Evolutionary conservation across 53 echinoderm and acorn worm genomes (phyloP), one percentile per base, ranked within the genome.

Genomic region (Echinarachnius parma): DNA sequence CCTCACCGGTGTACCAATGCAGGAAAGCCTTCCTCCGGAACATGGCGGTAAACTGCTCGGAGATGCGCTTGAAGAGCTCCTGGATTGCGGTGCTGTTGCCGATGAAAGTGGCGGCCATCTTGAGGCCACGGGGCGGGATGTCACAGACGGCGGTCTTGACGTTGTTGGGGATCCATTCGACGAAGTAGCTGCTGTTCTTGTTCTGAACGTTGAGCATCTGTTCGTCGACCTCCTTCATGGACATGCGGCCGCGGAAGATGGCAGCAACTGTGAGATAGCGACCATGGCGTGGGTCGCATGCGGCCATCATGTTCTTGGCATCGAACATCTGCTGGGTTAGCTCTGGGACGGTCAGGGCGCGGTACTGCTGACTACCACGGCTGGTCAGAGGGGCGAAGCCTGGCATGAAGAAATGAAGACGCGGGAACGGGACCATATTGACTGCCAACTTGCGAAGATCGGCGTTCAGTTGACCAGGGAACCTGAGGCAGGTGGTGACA

Each of bases 1-100:
- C 89, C 78, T 89, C 89, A 34, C 89, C 89, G 48, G 89, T 89
- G 81, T 89, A 89, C 89, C 89, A 89, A 85, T 89, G 89, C 55
- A 89, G 64, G 89, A 85, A 89, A 64, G 89, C 89, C 80, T 89
- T 89, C 22, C 89, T 78, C 46, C 89, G 61, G 89, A 89, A 85
- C 89, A 89, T 90, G 75, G 90, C 86, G 62, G 85, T 90, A 70
- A 90, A 89, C 81, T 89, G 89, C 90, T 90, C 89, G 47, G 89
- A 89, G 78, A 89, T 89, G 59, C 89, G 84, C 80, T 89, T 89
- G 78, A 89, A 89, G 56, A 89, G 78, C 75, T 89, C 89, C 77
- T 85, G 89, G 81, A 89, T 89, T 84, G 89, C 89, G 39, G 85
- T 85, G 81, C 85, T 89, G 89, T 89, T 89, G 32, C 89, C 89